Evolutionary conservation across 2,797 vertebrate genomes (phyloP), one percentile per base, ranked within the genome.

Genomic region (Xerus rutilus): DNA sequence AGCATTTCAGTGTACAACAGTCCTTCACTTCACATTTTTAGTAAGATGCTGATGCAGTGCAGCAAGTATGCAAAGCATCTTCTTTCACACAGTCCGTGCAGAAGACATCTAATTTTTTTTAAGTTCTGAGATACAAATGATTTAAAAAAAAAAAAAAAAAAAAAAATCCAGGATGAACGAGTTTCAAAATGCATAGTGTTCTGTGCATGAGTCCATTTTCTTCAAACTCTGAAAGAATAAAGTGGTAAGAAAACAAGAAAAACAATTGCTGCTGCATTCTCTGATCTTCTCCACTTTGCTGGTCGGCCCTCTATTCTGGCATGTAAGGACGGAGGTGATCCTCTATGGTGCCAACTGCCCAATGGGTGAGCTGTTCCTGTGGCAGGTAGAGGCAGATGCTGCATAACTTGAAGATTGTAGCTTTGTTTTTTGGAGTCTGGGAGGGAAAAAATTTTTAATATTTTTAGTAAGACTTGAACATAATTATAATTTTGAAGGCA

Each of bases 331-430:
- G 97, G 98, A 99, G 99, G 99, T 99, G 99, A 98, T 99, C 99
- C 99, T 99, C 99, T 97, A 99, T 98, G 98, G 99, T 99, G 98
- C 99, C 99, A 95, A 99, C 99, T 96, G 99, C 99, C 99, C 99
- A 99, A 98, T 99, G 99, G 98, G 99, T 99, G 98, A 99, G 99
- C 99, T 99, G 99, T 98, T 99, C 99, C 99, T 99, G 99, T 97
- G 99, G 99, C 99, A 99, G 99, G 99, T 99, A 99, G 98, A 99
- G 99, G 99, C 99, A 99, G 98, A 99, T 99, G 99, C 99, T 99
- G 99, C 99, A 99, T 99, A 99, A 99, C 99, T 99, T 99, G 99
- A 99, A 99, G 98, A 99, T 99, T 98, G 99, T 99, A 98, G 99
- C 99, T 99, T 99, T 99, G 98, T 99, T 99, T 99, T 99, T 99